A percentile compares a stretch with the other conserved stretches of the same genome.
phyloP scores from a whole-genome alignment of 2,797 vertebrate species.

The Ctenopoma multispine region DNA sequence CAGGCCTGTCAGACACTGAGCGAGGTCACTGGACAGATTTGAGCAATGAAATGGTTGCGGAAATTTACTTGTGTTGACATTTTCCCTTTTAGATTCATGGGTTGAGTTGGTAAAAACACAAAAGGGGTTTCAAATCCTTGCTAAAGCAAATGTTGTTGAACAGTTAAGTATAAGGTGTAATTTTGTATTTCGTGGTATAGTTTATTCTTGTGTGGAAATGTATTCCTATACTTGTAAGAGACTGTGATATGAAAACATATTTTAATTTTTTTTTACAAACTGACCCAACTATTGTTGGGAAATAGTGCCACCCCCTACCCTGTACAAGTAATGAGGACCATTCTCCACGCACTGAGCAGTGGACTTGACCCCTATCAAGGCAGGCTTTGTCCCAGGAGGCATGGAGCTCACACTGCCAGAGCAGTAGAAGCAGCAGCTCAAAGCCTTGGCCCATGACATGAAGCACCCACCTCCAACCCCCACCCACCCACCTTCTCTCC shows the following conservation, averaged over 20 bases:
- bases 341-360: constrained; percentile 40
- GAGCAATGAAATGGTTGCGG: background rate
- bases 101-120: no score
- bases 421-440: constrained; percentile 53
- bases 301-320: no score
- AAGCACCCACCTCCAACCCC: constrained; percentile 9
- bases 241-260: background rate
- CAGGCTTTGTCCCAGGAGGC: constrained; percentile 67
- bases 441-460: constrained; percentile 51
- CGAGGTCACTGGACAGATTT: constrained; percentile 28
- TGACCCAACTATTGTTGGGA: background rate
- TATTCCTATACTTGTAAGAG: background rate
- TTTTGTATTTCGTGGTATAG: no score
- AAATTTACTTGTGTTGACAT: background rate
- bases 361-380: constrained; percentile 65
- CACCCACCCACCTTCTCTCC: constrained; percentile 33
- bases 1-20: background rate
- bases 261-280: background rate
- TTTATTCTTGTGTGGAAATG: background rate
- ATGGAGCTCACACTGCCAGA: constrained; percentile 41
- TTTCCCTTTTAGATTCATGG: no score
- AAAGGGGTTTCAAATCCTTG: no score
- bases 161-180: no score
- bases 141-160: no score
- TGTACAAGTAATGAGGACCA: constrained; percentile 50